phyloP scores from a whole-genome alignment of 2,113 vertebrate species.

The Festucalex cinctus region DNA sequence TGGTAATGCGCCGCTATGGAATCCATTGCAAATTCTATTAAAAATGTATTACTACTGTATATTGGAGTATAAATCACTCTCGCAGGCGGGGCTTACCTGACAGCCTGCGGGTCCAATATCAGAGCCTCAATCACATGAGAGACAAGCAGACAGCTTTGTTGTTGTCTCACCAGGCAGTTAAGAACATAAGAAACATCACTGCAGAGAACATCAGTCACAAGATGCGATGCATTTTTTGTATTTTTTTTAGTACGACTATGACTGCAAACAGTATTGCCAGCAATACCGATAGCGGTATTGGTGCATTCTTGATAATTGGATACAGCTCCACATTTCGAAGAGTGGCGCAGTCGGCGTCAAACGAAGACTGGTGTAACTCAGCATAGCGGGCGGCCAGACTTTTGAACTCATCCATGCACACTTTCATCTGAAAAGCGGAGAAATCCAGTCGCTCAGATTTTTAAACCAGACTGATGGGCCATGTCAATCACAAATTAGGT shows the following conservation, averaged over 20 bases:
- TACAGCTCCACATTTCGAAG: conserved; percentile 95
- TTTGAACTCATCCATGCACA: conserved; percentile 94
- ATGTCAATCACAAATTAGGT: too few relatives aligned
- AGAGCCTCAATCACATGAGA: conserved; percentile 92
- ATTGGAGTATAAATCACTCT: neutral
- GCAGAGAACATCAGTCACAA: neutral
- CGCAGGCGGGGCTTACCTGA: conserved; percentile 73
- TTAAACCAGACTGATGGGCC: too few relatives aligned
- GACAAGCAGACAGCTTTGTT: conserved; percentile 93
- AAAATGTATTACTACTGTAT: neutral
- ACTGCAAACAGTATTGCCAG: neutral
- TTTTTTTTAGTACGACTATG: too few relatives aligned
- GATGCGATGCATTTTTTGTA: too few relatives aligned
- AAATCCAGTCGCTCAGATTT: neutral
- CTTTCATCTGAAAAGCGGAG: conserved; percentile 81
- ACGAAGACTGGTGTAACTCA: conserved; percentile 95
- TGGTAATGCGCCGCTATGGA: neutral
- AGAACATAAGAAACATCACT: conserved; percentile 29
- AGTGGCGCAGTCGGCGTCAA: conserved; percentile 93
- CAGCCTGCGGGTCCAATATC: conserved; percentile 91
- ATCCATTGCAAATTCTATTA: neutral
- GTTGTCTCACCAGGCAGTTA: conserved; percentile 78
- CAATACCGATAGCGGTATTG: neutral
- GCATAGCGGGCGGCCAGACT: conserved; percentile 85
- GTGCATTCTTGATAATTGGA: conserved; percentile 63